A percentile compares a stretch with the other conserved stretches of the same genome.
phyloP scores from a whole-genome alignment of 2,797 vertebrate species.

The Urosaurus nigricauda region DNA sequence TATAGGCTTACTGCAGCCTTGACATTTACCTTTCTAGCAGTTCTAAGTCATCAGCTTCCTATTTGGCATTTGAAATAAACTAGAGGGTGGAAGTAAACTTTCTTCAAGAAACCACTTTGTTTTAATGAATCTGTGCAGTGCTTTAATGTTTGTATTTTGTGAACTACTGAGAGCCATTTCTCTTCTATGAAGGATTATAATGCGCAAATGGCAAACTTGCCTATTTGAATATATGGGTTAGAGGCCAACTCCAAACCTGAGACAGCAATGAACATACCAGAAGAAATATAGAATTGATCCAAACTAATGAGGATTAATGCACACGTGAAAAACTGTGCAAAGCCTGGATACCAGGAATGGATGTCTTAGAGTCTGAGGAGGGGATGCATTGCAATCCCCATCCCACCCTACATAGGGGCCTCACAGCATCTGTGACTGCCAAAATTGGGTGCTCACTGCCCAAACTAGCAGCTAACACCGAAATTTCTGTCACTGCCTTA shows the following conservation, averaged over 20 bases:
- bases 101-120: slow-evolving; percentile 29
- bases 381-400: background rate
- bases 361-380: background rate
- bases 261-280: background rate
- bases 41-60: slow-evolving; percentile 30
- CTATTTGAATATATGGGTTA: background rate
- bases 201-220: slow-evolving; percentile 1
- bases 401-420: background rate
- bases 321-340: background rate
- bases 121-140: slow-evolving; percentile 22
- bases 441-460: background rate
- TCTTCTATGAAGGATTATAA: slow-evolving; percentile 8
- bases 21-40: slow-evolving; percentile 46
- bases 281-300: background rate
- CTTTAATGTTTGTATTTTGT: slow-evolving; percentile 31
- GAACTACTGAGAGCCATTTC: slow-evolving; percentile 1
- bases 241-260: background rate
- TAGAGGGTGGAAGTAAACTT: slow-evolving; percentile 22
- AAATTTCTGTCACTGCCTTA: no score
- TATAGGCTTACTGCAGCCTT: slow-evolving; percentile 27
- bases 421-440: background rate
- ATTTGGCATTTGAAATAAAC: slow-evolving; percentile 42
- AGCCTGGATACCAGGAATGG: background rate
- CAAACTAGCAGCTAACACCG: no score
- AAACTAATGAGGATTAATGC: background rate